Percentiles rank a stretch among this genome's conserved stretches.
These are phyloP conservation scores for Parauchenoglanis ngamensis DNA, from an alignment of 2,797 vertebrate genomes.

Conservation along the genomic window DNA sequence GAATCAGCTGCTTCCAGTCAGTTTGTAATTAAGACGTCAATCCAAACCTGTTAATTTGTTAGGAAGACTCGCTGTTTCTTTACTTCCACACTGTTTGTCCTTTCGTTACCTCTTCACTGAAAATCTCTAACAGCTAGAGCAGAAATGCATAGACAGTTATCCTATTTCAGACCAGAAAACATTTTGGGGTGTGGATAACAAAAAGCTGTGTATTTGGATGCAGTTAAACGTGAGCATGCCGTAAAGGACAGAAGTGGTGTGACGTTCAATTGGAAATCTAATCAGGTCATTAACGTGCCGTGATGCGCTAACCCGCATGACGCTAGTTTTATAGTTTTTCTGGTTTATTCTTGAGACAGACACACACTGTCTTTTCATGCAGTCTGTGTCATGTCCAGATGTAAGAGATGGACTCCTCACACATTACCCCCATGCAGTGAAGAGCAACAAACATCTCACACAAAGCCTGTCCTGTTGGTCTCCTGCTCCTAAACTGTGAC, in stretches of 20 bases:
- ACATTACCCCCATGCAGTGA: constrained; percentile 58
- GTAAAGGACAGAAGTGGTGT: background rate
- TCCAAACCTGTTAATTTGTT: background rate
- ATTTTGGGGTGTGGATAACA: background rate
- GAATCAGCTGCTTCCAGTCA: background rate
- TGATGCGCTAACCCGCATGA: background rate
- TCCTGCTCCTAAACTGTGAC: background rate
- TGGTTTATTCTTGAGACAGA: background rate
- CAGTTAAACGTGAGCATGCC: background rate
- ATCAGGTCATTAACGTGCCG: background rate
- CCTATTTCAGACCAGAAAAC: background rate
- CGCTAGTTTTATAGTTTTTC: background rate
- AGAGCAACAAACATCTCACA: constrained; percentile 63
- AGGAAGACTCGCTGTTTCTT: background rate
- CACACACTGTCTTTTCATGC: constrained; percentile 17
- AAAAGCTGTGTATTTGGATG: background rate
- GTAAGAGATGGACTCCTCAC: constrained; percentile 45
- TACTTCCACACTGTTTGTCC: background rate
- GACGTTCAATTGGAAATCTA: background rate
- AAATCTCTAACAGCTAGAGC: background rate
- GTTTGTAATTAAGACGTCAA: background rate
- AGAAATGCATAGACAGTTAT: background rate
- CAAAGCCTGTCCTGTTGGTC: constrained; percentile 62
- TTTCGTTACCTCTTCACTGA: background rate
- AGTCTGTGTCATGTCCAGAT: constrained; percentile 59